These are phyloP conservation scores for Orius insidiosus DNA, from an alignment of 1,140 invertebrate genomes.

Conservation along the genomic window DNA sequence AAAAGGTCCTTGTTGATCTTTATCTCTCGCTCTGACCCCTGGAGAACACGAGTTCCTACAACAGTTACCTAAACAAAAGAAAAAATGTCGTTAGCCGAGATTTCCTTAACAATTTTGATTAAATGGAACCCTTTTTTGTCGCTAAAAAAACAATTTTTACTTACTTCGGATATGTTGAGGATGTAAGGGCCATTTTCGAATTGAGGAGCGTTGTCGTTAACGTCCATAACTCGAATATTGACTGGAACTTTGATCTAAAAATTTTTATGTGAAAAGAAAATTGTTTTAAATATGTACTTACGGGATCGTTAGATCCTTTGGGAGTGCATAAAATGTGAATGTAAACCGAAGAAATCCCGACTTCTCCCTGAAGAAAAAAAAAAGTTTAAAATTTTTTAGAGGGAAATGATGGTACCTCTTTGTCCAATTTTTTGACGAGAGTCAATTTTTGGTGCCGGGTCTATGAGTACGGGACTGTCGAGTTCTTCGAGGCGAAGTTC, in stretches of 20 bases:
- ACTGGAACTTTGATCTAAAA: slow-evolving; percentile 70
- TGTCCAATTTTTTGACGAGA: slow-evolving; percentile 56
- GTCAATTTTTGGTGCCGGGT: slow-evolving; percentile 61
- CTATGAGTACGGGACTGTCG: slow-evolving; percentile 58
- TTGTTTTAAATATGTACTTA: slow-evolving; percentile 23
- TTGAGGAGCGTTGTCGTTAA: slow-evolving; percentile 75
- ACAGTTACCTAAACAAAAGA: slow-evolving; percentile 48
- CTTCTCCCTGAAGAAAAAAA: slow-evolving; percentile 34
- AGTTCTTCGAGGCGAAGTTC: slow-evolving; percentile 56
- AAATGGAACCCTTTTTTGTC: no score
- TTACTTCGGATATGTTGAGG: slow-evolving; percentile 64
- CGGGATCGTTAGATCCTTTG: slow-evolving; percentile 59
- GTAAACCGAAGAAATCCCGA: slow-evolving; percentile 66
- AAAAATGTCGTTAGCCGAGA: neutral
- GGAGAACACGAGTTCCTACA: slow-evolving; percentile 56
- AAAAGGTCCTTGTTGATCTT: slow-evolving; percentile 75
- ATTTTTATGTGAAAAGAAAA: slow-evolving; percentile 4
- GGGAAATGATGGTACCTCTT: slow-evolving; percentile 47
- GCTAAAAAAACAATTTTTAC: neutral
- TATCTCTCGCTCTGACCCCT: slow-evolving; percentile 62
- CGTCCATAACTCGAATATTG: slow-evolving; percentile 79
- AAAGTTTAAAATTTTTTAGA: neutral
- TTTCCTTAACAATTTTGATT: neutral
- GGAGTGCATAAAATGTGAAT: slow-evolving; percentile 70
- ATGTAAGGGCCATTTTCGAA: slow-evolving; percentile 68